Evolutionary conservation across 2,888 invertebrate genomes (phyloP).

Genomic region (Aphodius granarius): DNA sequence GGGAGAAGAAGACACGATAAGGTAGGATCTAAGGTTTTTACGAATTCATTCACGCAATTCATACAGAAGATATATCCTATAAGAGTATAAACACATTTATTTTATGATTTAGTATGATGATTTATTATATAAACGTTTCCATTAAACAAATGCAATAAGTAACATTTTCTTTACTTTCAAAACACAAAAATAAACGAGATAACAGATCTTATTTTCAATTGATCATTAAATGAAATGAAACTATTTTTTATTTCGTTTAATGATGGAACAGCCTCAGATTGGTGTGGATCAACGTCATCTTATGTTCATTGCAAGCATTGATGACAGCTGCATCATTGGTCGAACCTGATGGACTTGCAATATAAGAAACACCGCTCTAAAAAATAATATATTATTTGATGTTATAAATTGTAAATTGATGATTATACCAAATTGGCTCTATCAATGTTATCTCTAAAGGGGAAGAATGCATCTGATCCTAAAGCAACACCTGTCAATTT

Average conservation of each 20-base stretch:
- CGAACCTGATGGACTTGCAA: constrained; percentile 93
- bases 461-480: constrained; percentile 98
- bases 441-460: constrained; percentile 96
- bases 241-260: constrained; percentile 53
- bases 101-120: too few species aligned
- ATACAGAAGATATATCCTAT: too few species aligned
- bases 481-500: constrained; percentile 78
- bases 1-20: too few species aligned
- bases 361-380: constrained; percentile 92
- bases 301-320: constrained; percentile 89
- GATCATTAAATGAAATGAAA: neutral
- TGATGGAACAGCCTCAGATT: constrained; percentile 93
- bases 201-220: neutral
- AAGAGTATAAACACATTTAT: too few species aligned
- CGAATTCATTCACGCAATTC: too few species aligned
- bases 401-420: constrained; percentile 10
- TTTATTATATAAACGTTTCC: neutral
- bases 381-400: constrained; percentile 30
- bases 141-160: neutral
- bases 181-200: neutral
- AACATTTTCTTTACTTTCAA: neutral
- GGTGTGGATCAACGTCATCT: constrained; percentile 85
- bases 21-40: too few species aligned
- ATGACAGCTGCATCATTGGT: constrained; percentile 90
- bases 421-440: constrained; percentile 78